Conservation (phyloP, 23 tunicate genomes). For the Ciona savignyi region DNA sequence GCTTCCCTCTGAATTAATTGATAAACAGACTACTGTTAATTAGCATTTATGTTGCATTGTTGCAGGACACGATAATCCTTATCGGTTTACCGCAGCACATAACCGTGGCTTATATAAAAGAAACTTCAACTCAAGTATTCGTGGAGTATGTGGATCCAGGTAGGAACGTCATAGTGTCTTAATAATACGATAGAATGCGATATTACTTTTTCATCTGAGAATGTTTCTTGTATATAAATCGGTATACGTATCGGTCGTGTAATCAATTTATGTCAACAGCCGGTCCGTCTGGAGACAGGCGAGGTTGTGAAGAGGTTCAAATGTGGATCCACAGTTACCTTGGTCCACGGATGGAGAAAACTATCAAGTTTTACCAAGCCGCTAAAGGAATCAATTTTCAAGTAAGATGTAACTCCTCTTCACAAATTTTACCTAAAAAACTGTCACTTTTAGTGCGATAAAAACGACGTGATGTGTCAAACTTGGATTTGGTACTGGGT, state of each 20-base stretch:
- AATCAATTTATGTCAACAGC: conserved; percentile 24
- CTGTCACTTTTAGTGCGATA: conserved; percentile 58
- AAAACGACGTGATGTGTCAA: conserved; percentile 99
- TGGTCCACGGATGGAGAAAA: conserved; percentile 52
- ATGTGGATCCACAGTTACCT: conserved; percentile 92
- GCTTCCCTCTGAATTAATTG: no score
- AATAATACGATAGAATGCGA: no score
- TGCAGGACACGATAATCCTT: conserved; percentile 80
- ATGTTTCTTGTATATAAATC: no score
- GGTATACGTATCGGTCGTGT: no score
- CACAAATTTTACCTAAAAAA: not conserved
- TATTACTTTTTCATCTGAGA: no score
- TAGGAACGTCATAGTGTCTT: not conserved
- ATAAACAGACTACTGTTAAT: not conserved
- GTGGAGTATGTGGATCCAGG: conserved; percentile 99
- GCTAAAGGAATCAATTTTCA: conserved; percentile 96
- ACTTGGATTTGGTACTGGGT: conserved; percentile 99
- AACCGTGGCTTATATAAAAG: conserved; percentile 90
- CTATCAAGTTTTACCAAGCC: conserved; percentile 87
- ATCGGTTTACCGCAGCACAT: conserved; percentile 99
- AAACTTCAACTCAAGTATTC: conserved; percentile 53
- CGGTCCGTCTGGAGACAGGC: conserved; percentile 88
- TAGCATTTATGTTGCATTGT: not conserved
- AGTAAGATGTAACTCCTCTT: no score
- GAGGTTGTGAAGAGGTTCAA: conserved; percentile 88